A percentile compares a stretch with the other conserved stretches of the same genome.
Evolutionary conservation across 2,113 vertebrate species (phyloP).

Genomic region (Gila orcuttii): DNA sequence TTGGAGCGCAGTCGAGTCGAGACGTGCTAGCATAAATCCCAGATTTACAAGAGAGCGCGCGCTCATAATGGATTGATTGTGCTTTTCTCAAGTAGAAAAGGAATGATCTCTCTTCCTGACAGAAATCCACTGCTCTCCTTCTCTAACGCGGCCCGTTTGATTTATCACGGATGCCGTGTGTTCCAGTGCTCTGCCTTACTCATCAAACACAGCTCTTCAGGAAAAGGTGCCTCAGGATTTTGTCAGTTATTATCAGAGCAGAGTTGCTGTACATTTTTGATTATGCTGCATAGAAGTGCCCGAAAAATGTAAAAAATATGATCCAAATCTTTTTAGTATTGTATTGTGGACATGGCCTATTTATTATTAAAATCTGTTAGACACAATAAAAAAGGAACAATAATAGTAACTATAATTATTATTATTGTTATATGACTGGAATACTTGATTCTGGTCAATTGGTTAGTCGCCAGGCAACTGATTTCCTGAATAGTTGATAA

Average conservation of each 20-base stretch:
- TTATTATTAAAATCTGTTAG: neutral
- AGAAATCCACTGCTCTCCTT: conserved; percentile 52
- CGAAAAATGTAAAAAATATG: neutral
- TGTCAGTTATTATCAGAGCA: conserved; percentile 14
- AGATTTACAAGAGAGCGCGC: conserved; percentile 56
- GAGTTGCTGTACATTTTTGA: conserved; percentile 25
- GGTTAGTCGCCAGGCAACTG: too few relatives aligned
- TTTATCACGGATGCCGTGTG: conserved; percentile 48
- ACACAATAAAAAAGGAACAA: neutral
- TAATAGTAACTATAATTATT: too few relatives aligned
- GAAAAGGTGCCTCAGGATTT: conserved; percentile 23
- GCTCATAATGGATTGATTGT: conserved; percentile 60
- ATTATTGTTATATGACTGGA: too few relatives aligned
- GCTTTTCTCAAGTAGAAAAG: conserved; percentile 55
- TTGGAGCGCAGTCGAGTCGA: conserved; percentile 46
- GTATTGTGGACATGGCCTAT: neutral
- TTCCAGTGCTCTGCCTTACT: conserved; percentile 46
- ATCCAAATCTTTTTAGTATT: neutral
- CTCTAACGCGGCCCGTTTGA: conserved; percentile 45
- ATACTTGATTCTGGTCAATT: too few relatives aligned
- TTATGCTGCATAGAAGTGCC: neutral
- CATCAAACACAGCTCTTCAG: conserved; percentile 51
- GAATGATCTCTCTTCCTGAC: conserved; percentile 57
- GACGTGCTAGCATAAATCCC: conserved; percentile 56
- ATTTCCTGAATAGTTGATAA: too few relatives aligned